Evolutionary conservation across 2,888 invertebrate genomes (phyloP).

Genomic region (Apocheima hispidaria): DNA sequence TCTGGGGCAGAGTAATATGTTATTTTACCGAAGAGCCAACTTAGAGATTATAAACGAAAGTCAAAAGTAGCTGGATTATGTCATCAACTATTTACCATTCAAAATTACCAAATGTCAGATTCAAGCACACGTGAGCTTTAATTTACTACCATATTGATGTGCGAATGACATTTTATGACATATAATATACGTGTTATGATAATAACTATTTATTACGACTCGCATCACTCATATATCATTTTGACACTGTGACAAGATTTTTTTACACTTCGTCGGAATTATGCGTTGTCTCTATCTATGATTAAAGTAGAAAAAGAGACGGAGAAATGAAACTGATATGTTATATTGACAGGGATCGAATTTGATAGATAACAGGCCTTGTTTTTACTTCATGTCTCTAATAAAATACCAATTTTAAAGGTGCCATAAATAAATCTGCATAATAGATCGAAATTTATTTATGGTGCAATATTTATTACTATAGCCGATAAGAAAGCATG

Average conservation of each 20-base stretch:
- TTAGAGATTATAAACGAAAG: slow-evolving; percentile 20
- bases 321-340: slow-evolving; percentile 38
- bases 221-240: slow-evolving; percentile 53
- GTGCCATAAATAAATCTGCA: slow-evolving; percentile 60
- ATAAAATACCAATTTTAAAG: slow-evolving; percentile 59
- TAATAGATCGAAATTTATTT: slow-evolving; percentile 57
- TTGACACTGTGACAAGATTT: slow-evolving; percentile 51
- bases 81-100: slow-evolving; percentile 35
- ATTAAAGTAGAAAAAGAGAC: slow-evolving; percentile 29
- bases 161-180: slow-evolving; percentile 56
- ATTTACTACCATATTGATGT: slow-evolving; percentile 52
- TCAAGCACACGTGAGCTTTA: slow-evolving; percentile 33
- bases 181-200: slow-evolving; percentile 55
- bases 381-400: slow-evolving; percentile 51
- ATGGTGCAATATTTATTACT: slow-evolving; percentile 55
- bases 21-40: too few relatives aligned
- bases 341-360: slow-evolving; percentile 41
- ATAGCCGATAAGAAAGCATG: slow-evolving; percentile 57
- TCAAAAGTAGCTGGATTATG: slow-evolving; percentile 36
- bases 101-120: slow-evolving; percentile 43
- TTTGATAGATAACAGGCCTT: slow-evolving; percentile 49
- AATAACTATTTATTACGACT: slow-evolving; percentile 54
- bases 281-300: slow-evolving; percentile 29
- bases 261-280: slow-evolving; percentile 46
- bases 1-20: too few relatives aligned